A percentile compares a stretch with the other conserved stretches of the same genome.
These are phyloP conservation scores for Cheilosia grossa DNA, from an alignment of 2,888 invertebrate genomes.

Conservation along the genomic window DNA sequence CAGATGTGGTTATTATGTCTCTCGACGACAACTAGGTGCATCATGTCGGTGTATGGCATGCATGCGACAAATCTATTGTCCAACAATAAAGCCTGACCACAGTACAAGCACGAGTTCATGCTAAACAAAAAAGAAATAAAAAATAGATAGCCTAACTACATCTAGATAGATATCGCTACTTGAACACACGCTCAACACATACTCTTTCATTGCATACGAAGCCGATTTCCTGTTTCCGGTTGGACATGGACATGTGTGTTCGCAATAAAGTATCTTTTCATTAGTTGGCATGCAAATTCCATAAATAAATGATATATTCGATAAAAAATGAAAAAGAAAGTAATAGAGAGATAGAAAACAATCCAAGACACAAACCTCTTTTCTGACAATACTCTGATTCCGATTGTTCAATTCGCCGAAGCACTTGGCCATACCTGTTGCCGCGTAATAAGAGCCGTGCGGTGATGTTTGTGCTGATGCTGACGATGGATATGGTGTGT, in stretches of 20 bases:
- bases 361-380: conserved; percentile 80
- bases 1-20: conserved; percentile 35
- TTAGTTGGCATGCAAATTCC: conserved; percentile 43
- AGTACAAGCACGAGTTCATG: conserved; percentile 18
- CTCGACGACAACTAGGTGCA: conserved; percentile 8
- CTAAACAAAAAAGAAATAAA: background rate
- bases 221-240: conserved; percentile 69
- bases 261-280: conserved; percentile 9
- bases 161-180: background rate
- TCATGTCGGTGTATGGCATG: conserved; percentile 9
- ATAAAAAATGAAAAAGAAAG: conserved; percentile 16
- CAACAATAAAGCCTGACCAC: conserved; percentile 48
- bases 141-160: background rate
- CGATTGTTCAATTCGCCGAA: conserved; percentile 79
- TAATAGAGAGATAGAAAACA: conserved; percentile 37
- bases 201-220: conserved; percentile 62
- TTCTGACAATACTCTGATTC: conserved; percentile 77
- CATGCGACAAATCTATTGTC: conserved; percentile 57
- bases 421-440: conserved; percentile 78
- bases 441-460: conserved; percentile 75
- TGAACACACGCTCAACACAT: conserved; percentile 24
- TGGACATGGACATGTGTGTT: conserved; percentile 30
- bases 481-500: conserved; percentile 68
- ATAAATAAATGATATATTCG: conserved; percentile 29
- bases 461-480: conserved; percentile 36